Base-by-base conservation (phyloP, 2,113 vertebrate genomes). In the Myotis yumanensis region DNA sequence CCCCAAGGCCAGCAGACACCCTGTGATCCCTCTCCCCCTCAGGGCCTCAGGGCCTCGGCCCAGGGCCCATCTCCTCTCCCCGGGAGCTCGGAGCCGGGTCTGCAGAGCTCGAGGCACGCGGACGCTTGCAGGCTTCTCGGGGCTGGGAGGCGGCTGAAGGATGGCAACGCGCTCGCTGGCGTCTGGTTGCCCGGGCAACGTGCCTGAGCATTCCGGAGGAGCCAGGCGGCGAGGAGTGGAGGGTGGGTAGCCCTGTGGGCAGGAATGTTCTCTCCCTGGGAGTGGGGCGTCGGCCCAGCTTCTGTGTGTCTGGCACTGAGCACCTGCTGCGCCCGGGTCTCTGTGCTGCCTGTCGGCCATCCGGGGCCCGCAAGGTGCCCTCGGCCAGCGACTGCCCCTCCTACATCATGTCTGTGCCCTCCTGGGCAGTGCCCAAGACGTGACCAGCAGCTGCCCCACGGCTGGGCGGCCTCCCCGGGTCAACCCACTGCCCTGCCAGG, bases 121-220 rank as follows among this genome's bases (percentile, higher is more conserved):
- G 68, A 1, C 6, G 62, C 1, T 9, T 69, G 22, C 92, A 52
- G 93, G 81, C 97, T 87, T 88, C 96, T 2, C 88, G 96, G 97
- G 97, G 97, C 96, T 95, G 62, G 91, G 85, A 96, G 96, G 87
- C 93, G 96, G 87, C 96, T 86, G 86, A 96, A 96, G 97, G 97
- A 94, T 93, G 97, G 97, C 97, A 96, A 89, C 66, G 5, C 79
- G 95, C 97, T 96, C 97, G 96, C 97, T 96, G 98, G 98, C 97
- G 91, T 98, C 97, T 88, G 52, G 98, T 98, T 97, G 98, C 97
- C 98, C 30, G 75, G 98, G 98, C 97, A 98, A 98, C 98, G 52
- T 96, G 85, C 97, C 90, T 64, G 43, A 97, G 97, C 96, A 20
- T 90, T 96, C 95, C 1, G 71, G 96, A 95, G 95, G 93, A 94